phyloP scores from a whole-genome alignment of 2,113 vertebrate genomes.

The Rhea pennata region DNA sequence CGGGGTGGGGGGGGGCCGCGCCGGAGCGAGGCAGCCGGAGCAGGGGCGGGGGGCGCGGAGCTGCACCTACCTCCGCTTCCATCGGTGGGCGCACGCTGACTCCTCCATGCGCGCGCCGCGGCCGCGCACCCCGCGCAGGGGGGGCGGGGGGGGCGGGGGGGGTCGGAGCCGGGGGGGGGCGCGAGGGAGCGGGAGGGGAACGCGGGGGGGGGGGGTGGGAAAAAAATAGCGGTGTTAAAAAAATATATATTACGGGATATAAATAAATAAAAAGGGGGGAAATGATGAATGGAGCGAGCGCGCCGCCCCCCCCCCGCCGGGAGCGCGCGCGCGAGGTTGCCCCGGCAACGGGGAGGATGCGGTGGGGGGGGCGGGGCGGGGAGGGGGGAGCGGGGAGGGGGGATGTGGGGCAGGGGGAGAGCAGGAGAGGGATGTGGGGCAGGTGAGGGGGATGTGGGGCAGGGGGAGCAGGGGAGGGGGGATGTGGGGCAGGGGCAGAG shows the following conservation, averaged over 20 bases:
- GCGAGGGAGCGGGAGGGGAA: too few species aligned
- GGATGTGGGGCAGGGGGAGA: background rate
- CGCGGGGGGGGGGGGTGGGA: slow-evolving; percentile 70
- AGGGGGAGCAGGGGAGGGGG: background rate
- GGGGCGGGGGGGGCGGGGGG: slow-evolving; percentile 74
- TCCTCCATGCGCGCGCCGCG: slow-evolving; percentile 86
- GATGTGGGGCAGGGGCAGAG: too few species aligned
- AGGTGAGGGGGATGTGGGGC: too few species aligned
- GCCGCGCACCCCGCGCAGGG: slow-evolving; percentile 72
- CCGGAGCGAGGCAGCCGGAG: too few species aligned
- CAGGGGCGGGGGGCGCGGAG: too few species aligned
- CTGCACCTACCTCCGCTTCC: slow-evolving; percentile 87
- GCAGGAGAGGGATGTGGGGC: background rate
- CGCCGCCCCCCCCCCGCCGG: slow-evolving; percentile 77
- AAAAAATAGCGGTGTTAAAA: too few species aligned
- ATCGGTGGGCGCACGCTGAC: slow-evolving; percentile 88
- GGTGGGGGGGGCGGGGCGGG: slow-evolving; percentile 33
- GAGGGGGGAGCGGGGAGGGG: background rate
- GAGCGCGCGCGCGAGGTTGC: slow-evolving; percentile 70
- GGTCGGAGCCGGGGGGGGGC: too few species aligned
- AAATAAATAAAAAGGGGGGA: too few species aligned
- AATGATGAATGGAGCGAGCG: too few species aligned
- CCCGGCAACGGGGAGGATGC: slow-evolving; percentile 72
- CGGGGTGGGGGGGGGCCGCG: too few species aligned
- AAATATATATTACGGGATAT: too few species aligned